A percentile compares a stretch with the other conserved stretches of the same genome.
These are phyloP conservation scores for Astyanax mexicanus DNA, from an alignment of 2,797 vertebrate species.

Conservation along the genomic window DNA sequence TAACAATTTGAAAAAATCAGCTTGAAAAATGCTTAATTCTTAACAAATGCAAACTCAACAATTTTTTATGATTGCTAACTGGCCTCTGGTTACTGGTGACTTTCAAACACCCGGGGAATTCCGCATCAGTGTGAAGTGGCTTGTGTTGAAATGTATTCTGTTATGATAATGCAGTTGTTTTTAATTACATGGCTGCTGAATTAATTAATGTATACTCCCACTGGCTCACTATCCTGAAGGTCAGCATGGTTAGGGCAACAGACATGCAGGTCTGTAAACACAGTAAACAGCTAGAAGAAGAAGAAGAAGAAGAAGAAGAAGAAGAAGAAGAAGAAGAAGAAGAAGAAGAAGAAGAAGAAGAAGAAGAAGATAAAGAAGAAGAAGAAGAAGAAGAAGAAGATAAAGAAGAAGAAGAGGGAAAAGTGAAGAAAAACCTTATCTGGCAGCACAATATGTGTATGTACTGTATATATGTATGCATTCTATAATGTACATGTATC, in stretches of 20 bases:
- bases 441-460: background rate
- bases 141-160: constrained; percentile 43
- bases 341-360: too few relatives aligned
- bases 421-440: constrained; percentile 21
- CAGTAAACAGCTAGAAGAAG: constrained; percentile 12
- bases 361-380: too few relatives aligned
- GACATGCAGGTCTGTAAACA: constrained; percentile 16
- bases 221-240: constrained; percentile 42
- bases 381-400: background rate
- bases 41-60: too few relatives aligned
- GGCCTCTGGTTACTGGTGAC: constrained; percentile 30
- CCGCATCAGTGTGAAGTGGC: constrained; percentile 12
- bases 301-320: background rate
- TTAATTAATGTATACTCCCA: constrained; percentile 50
- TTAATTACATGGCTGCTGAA: constrained; percentile 55
- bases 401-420: background rate
- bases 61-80: too few relatives aligned
- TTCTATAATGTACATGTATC: constrained; percentile 27
- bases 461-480: too few relatives aligned
- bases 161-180: constrained; percentile 55
- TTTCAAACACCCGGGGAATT: constrained; percentile 29
- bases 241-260: constrained; percentile 39
- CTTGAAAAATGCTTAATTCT: too few relatives aligned
- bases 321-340: too few relatives aligned
- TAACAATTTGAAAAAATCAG: too few relatives aligned